phyloP scores from a whole-genome alignment of 2,113 vertebrate genomes.

The Centropus unirufus region DNA sequence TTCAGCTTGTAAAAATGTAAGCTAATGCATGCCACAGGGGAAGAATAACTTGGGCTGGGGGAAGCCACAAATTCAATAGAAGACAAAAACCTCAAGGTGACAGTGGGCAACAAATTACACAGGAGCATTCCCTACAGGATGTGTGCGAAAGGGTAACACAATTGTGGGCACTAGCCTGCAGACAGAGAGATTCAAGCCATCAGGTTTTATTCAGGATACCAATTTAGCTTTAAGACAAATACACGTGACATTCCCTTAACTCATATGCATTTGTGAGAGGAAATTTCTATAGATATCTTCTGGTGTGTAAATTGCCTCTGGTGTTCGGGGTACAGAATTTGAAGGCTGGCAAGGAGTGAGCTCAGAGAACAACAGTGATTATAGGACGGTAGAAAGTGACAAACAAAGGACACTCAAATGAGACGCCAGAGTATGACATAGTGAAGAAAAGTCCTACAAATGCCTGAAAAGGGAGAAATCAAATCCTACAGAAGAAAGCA shows the following conservation, averaged over 20 bases:
- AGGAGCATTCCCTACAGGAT: neutral
- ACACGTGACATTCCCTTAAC: neutral
- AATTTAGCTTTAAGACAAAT: slow-evolving; percentile 10
- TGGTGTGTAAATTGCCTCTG: neutral
- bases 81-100: slow-evolving; percentile 24
- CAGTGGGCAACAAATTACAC: slow-evolving; percentile 6
- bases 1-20: slow-evolving; percentile 45
- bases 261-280: neutral
- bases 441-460: neutral
- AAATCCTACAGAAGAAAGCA: neutral
- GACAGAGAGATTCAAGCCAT: neutral
- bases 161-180: neutral
- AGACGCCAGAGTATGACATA: neutral
- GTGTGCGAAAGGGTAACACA: neutral
- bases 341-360: neutral
- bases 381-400: neutral
- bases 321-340: neutral
- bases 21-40: slow-evolving; percentile 18
- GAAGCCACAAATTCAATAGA: slow-evolving; percentile 42
- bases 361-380: neutral
- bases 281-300: neutral
- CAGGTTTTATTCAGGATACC: neutral
- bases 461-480: neutral
- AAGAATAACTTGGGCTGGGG: slow-evolving; percentile 14
- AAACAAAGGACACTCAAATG: neutral